Percentiles rank a stretch among this genome's conserved stretches.
Conservation (phyloP, 2,888 invertebrate species). For the Epistrophe eligans region DNA sequence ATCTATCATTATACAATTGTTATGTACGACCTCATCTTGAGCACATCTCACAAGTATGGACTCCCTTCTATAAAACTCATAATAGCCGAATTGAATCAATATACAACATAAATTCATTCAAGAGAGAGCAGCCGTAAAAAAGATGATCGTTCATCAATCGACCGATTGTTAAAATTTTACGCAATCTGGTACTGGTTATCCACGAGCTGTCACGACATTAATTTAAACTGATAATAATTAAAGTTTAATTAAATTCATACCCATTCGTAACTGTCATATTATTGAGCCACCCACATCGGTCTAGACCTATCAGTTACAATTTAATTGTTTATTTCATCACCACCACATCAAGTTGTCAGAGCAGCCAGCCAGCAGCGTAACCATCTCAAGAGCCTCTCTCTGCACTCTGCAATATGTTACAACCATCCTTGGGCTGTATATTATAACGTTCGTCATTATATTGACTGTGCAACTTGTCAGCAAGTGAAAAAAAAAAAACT, state of each 20-base stretch:
- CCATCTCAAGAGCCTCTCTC: not conserved
- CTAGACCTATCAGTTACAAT: constrained; percentile 1
- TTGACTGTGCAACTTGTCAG: constrained; percentile 29
- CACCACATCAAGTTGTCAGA: not conserved
- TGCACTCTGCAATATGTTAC: not conserved
- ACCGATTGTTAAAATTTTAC: no score
- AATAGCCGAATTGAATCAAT: no score
- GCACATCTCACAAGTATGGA: no score
- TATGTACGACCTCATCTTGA: no score
- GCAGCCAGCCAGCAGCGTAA: not conserved
- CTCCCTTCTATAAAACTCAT: no score
- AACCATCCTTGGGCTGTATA: not conserved
- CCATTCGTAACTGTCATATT: not conserved
- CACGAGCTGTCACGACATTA: no score
- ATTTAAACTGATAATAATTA: not conserved
- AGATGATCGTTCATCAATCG: no score
- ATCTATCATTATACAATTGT: no score
- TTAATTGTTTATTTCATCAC: not conserved
- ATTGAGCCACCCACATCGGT: not conserved
- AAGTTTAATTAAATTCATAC: not conserved
- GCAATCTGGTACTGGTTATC: no score
- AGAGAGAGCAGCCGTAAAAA: no score
- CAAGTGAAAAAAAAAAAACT: not conserved
- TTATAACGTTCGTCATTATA: not conserved
- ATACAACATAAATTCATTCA: no score